Evolutionary conservation across 1,140 invertebrate species (phyloP), one percentile per base, ranked within the genome.

Genomic region (Platorchestia sp.): DNA sequence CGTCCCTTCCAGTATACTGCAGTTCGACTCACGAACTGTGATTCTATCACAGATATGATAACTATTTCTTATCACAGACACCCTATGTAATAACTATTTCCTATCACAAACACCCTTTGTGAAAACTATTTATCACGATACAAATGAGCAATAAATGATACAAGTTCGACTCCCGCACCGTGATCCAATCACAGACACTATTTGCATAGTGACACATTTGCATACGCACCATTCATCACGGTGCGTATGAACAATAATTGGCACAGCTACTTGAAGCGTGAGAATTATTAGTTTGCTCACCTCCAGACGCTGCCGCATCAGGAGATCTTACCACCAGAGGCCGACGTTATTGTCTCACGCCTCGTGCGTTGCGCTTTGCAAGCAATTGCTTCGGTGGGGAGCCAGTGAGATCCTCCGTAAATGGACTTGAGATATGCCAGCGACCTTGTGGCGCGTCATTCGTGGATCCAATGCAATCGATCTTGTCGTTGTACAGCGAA

Each of bases 221-320:
- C n/a, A 7, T 40, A 36, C 36, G 36, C 5, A 44, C 91, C 36
- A 47, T 44, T 93, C 45, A 19, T 44, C 44, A 40, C 44, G 40
- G 47, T 93, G 91, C 91, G 47, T 19, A 93, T 45, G 45, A 44
- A 19, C 14, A 47, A 47, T 47, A 93, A 93, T 93, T 93, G 91
- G 91, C 45, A 5, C 36, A 41, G 87, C 43, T 89, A 14, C 42
- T 3, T 42, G 27, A 89, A 89, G 41, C 14, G 41, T 6, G 43
- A 36, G 87, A 89, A 89, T 36, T 44, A 89, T 89, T 5, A 3
- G 87, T 89, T 5, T 89, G 5, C 87, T 5, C 87, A 27, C 41
- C 42, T 41, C 41, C 59, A 22, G 41, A 41, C 3, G 41, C 41
- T 89, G 41, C 43, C 41, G 14, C 87, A 89, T 42, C 3, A 44